phyloP scores from a whole-genome alignment of 2,113 vertebrate genomes.

The Lepus timidus region DNA sequence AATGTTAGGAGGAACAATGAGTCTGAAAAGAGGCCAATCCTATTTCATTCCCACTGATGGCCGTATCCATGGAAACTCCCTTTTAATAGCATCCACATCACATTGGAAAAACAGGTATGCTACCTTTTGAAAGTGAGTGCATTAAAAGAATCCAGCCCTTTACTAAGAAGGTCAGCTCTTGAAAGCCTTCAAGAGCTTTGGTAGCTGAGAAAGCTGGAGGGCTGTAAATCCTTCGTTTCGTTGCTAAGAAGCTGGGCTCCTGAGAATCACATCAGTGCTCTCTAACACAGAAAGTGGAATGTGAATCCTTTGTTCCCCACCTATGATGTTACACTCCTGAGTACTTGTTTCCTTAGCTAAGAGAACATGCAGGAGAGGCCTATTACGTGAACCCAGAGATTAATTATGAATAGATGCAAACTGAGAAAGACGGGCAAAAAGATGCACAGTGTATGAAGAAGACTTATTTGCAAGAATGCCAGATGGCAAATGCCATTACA shows the following conservation, averaged over 20 bases:
- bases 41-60: constrained; percentile 83
- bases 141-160: constrained; percentile 84
- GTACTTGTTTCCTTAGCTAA: constrained; percentile 75
- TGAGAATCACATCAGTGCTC: constrained; percentile 78
- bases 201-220: constrained; percentile 80
- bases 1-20: constrained; percentile 84
- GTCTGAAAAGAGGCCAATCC: constrained; percentile 85
- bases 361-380: constrained; percentile 66
- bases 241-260: constrained; percentile 83
- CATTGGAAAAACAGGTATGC: constrained; percentile 85
- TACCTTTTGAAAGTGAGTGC: constrained; percentile 83
- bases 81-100: constrained; percentile 84
- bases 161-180: constrained; percentile 85
- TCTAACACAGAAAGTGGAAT: constrained; percentile 72
- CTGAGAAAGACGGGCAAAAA: constrained; percentile 63
- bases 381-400: constrained; percentile 76
- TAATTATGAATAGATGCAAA: constrained; percentile 83
- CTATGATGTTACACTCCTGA: constrained; percentile 77
- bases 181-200: constrained; percentile 83
- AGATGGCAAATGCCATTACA: constrained; percentile 79
- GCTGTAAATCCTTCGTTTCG: constrained; percentile 82
- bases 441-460: constrained; percentile 16
- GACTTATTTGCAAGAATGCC: constrained; percentile 34
- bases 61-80: constrained; percentile 88
- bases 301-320: constrained; percentile 80